Evolutionary conservation across 2,888 invertebrate genomes (phyloP).

Genomic region (Eupithecia subfuscata): DNA sequence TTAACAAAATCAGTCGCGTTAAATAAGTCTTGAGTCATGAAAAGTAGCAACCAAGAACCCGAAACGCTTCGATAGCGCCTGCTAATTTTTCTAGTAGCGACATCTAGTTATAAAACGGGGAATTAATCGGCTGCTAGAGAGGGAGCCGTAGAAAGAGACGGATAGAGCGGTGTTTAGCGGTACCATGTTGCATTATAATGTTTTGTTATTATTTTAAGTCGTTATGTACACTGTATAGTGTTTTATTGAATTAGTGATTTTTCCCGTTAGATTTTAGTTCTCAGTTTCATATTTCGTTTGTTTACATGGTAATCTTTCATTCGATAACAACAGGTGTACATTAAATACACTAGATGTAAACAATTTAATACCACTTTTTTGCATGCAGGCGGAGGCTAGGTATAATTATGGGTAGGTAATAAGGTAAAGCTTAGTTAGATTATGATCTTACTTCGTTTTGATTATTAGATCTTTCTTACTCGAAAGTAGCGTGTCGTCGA

Average conservation of each 20-base stretch:
- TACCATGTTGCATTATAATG: no score
- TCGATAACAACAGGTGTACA: not conserved
- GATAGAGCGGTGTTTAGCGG: not conserved
- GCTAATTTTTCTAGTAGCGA: not conserved
- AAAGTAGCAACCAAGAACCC: not conserved
- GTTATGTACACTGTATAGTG: not conserved
- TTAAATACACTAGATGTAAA: no score
- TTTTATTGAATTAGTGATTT: no score
- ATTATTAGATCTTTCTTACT: no score
- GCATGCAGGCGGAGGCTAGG: no score
- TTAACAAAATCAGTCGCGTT: not conserved
- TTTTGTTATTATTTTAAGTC: not conserved
- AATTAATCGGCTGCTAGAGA: not conserved
- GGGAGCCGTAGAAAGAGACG: not conserved
- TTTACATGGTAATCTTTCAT: not conserved
- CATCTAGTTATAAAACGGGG: not conserved
- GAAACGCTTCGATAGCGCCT: slow-evolving; percentile 4
- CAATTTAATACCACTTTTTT: no score
- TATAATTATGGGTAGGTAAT: no score
- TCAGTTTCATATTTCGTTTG: not conserved
- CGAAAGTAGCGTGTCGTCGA: no score
- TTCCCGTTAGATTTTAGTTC: not conserved
- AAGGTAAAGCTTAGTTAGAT: no score
- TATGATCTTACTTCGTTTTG: no score
- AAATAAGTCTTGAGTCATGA: fast-evolving